These are phyloP conservation scores for Callipepla squamata DNA, from an alignment of 2,113 vertebrate species.

Conservation along the genomic window DNA sequence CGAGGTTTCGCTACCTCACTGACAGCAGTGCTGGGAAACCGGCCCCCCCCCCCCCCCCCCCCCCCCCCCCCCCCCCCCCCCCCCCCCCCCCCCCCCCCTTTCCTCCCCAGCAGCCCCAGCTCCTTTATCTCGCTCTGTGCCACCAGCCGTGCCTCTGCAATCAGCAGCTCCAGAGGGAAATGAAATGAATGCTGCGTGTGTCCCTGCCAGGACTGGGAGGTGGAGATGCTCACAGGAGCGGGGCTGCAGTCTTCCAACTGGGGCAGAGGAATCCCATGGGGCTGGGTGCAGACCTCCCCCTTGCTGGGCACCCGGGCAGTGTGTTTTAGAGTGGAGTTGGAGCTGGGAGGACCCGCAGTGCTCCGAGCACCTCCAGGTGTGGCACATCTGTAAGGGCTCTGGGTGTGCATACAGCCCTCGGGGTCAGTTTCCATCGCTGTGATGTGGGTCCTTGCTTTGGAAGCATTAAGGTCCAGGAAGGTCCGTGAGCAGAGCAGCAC, in stretches of 20 bases:
- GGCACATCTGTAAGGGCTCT: too few relatives aligned
- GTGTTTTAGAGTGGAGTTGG: too few relatives aligned
- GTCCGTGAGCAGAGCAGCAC: neutral
- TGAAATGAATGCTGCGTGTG: neutral
- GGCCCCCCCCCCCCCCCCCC: neutral
- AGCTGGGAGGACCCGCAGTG: too few relatives aligned
- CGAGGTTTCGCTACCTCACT: neutral
- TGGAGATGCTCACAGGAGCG: neutral
- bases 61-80: too few relatives aligned
- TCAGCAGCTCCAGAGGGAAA: slow-evolving; percentile 37
- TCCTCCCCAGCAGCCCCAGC: neutral
- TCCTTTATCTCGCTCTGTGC: slow-evolving; percentile 59
- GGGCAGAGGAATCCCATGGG: neutral
- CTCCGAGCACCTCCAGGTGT: too few relatives aligned
- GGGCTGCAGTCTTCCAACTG: neutral
- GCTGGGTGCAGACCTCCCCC: neutral
- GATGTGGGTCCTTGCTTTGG: neutral
- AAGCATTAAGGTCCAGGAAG: neutral
- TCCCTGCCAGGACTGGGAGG: neutral
- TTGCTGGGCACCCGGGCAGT: too few relatives aligned
- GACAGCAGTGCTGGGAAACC: neutral
- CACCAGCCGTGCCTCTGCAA: slow-evolving; percentile 29
- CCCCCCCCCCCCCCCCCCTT: neutral
- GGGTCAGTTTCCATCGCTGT: neutral
- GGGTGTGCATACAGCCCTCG: neutral